Base-by-base conservation (phyloP, 2,113 vertebrate species). In the Falco punctatus region DNA sequence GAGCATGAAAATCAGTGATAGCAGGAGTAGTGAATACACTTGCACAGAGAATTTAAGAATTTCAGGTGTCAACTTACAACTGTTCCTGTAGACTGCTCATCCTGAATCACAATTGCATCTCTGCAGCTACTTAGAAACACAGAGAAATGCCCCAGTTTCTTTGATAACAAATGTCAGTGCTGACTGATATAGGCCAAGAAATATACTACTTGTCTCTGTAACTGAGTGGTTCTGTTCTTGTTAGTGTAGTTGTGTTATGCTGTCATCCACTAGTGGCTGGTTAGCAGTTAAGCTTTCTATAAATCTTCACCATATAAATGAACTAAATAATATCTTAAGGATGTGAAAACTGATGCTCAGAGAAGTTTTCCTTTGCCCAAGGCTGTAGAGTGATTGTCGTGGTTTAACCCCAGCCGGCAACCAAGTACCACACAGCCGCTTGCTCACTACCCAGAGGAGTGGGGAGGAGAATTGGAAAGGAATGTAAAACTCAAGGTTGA, bases 151-250 rank as follows among this genome's bases (percentile, higher is more conserved):
- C 75, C 88, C 52, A 61, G 70, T 93, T 96, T 90, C 85, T 96
- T 54, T 91, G 82, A 70, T 94, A 92, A 81, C 70, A 82, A 75
- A 75, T 83, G 72, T 54, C 78, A 87, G 49, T 42, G 71, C 59
- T 95, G 90, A 95, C 80, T 95, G 90, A 92, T 95, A 27, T 5
- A 96, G 94, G 95, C 80, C 81, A 86, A 75, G 94, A 52, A 91
- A 61, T 87, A 35, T 54, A 92, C 35, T 72, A 93, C 38, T 71
- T 84, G 69, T 90, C 61, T 87, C 77, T 64, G 67, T 61, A 52
- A 61, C 66, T 32, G 40, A 14, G 67, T 14, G 35, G 72, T 65
- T 72, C 90, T 92, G 5, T 84, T 93, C 86, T 51, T 71, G 27
- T 62, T 88, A 49, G 16, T 49, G 58, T 86, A 55, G 44, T 35